These are phyloP conservation scores for Hypercompe scribonia DNA, from an alignment of 2,888 invertebrate genomes.

Conservation along the genomic window DNA sequence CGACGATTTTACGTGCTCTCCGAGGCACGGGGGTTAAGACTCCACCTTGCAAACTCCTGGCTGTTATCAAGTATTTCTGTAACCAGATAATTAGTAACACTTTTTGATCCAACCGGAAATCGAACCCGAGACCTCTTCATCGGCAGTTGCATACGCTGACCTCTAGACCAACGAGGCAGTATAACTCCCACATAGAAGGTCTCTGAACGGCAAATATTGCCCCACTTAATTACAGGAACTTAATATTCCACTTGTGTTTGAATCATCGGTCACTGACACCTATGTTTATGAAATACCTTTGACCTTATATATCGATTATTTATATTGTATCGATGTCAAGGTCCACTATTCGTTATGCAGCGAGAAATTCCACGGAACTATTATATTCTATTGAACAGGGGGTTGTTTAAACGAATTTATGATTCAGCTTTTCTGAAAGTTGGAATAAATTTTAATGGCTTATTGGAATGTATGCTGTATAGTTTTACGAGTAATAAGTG, in stretches of 20 bases:
- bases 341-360: conserved; percentile 6
- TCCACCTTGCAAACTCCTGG: too few relatives aligned
- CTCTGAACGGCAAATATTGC: too few relatives aligned
- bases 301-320: conserved; percentile 8
- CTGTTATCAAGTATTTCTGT: too few relatives aligned
- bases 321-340: conserved; percentile 15
- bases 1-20: too few relatives aligned
- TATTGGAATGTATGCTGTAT: neutral
- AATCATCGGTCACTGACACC: neutral
- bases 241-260: neutral
- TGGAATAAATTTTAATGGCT: conserved; percentile 4
- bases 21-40: too few relatives aligned
- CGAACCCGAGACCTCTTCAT: too few relatives aligned
- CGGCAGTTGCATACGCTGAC: too few relatives aligned
- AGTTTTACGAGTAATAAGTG: neutral
- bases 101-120: too few relatives aligned
- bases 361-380: conserved; percentile 12
- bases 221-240: neutral
- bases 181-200: too few relatives aligned
- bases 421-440: conserved; percentile 2
- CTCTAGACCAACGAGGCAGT: too few relatives aligned
- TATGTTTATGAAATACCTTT: neutral
- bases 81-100: too few relatives aligned
- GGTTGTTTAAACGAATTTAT: neutral
- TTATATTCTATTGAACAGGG: conserved; percentile 2